These are phyloP conservation scores for Erpobdella octoculata DNA, from an alignment of 2,888 invertebrate genomes.

Conservation along the genomic window DNA sequence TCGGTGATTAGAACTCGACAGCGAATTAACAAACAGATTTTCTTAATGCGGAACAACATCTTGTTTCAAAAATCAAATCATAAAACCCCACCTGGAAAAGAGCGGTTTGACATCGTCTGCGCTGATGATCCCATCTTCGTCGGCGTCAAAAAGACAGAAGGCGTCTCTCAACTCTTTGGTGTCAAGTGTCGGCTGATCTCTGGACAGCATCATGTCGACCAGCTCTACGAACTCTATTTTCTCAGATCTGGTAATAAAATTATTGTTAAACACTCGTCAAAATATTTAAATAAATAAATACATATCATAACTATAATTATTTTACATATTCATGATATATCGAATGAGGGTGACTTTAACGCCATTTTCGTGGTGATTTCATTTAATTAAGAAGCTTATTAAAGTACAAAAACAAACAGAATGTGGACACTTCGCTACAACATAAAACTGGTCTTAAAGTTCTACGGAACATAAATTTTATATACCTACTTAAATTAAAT, in stretches of 20 bases:
- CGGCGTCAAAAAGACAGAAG: slow-evolving; percentile 32
- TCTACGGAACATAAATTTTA: too few relatives aligned
- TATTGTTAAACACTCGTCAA: neutral
- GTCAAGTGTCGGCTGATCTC: slow-evolving; percentile 7
- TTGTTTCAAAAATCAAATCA: too few relatives aligned
- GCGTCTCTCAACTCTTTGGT: slow-evolving; percentile 29
- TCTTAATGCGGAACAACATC: too few relatives aligned
- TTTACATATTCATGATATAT: neutral
- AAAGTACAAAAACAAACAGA: neutral
- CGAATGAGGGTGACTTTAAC: neutral
- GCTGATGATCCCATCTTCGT: slow-evolving; percentile 30
- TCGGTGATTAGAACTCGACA: too few relatives aligned
- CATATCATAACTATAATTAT: neutral
- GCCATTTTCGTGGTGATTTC: neutral
- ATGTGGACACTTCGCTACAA: neutral
- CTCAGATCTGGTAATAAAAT: slow-evolving; percentile 13
- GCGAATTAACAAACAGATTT: too few relatives aligned
- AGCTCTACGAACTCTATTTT: slow-evolving; percentile 31
- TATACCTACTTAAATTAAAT: too few relatives aligned
- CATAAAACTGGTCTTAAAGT: too few relatives aligned
- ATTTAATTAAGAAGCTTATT: neutral
- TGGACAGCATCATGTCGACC: slow-evolving; percentile 30
- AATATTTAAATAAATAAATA: too few relatives aligned
- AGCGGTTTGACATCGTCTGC: slow-evolving; percentile 24
- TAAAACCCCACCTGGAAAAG: slow-evolving; percentile 21